These are phyloP conservation scores for Piaya cayana DNA, from an alignment of 2,113 vertebrate species.

Conservation along the genomic window DNA sequence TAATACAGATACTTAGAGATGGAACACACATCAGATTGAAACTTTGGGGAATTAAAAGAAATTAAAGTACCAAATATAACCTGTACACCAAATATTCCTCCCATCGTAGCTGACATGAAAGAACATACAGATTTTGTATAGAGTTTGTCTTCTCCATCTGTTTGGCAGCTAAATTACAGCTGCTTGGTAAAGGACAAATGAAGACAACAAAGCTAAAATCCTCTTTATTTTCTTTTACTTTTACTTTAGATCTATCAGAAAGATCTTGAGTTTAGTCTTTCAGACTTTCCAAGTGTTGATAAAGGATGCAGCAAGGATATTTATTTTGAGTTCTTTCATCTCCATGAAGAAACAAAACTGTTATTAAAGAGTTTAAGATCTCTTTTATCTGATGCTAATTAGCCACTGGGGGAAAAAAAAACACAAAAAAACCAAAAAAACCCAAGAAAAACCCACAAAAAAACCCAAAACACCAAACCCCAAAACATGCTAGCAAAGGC, in stretches of 20 bases:
- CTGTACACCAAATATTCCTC: neutral
- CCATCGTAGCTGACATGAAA: neutral
- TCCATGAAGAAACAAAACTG: neutral
- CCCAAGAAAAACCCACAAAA: no score
- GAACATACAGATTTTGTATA: neutral
- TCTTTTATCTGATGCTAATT: constrained; percentile 24
- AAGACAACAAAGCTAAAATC: neutral
- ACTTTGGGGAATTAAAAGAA: neutral
- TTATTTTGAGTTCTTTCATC: neutral
- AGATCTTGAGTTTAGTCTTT: neutral
- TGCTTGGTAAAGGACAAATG: neutral
- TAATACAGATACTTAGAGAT: neutral
- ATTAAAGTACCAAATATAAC: neutral
- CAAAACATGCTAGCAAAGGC: neutral
- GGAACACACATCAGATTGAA: constrained; percentile 13
- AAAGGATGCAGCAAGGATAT: neutral
- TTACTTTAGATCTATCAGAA: neutral
- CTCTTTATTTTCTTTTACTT: neutral
- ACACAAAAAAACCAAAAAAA: neutral
- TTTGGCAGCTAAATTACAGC: neutral
- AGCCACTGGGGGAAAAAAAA: neutral
- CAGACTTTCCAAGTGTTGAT: neutral
- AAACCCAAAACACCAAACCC: neutral
- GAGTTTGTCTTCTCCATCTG: neutral
- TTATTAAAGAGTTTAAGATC: neutral